Percentiles rank a stretch among this genome's conserved stretches.
Evolutionary conservation across 2,888 invertebrate genomes (phyloP).

Genomic region (Ophion obscuratus): DNA sequence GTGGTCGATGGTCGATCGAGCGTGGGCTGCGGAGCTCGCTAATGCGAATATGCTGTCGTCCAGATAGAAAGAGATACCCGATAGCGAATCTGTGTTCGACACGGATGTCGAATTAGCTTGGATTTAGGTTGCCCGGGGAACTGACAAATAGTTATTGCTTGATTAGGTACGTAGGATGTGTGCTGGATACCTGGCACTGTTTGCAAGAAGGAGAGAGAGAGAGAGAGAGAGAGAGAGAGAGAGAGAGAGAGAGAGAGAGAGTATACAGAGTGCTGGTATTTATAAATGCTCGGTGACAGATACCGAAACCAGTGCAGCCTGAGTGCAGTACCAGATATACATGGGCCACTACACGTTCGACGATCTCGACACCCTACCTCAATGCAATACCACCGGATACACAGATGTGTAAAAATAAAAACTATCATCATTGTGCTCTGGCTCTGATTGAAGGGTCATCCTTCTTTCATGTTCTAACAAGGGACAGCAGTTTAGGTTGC

Average conservation of each 20-base stretch:
- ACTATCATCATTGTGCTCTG: not conserved
- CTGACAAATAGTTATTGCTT: constrained; percentile 84
- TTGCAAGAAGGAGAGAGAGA: constrained; percentile 19
- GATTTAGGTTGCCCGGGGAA: constrained; percentile 84
- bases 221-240: too few species aligned
- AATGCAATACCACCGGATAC: not conserved
- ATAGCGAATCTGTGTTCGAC: constrained; percentile 84
- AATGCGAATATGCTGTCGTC: constrained; percentile 84
- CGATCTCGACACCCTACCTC: not conserved
- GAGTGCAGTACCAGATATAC: constrained; percentile 32
- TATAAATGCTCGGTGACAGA: constrained; percentile 20
- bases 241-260: too few species aligned
- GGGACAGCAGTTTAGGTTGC: not conserved
- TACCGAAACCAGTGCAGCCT: constrained; percentile 41
- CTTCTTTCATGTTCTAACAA: not conserved
- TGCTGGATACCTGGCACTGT: constrained; percentile 62
- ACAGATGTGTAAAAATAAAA: not conserved
- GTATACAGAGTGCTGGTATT: constrained; percentile 33
- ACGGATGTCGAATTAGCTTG: constrained; percentile 84
- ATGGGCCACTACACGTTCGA: not conserved
- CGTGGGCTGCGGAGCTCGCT: constrained; percentile 83
- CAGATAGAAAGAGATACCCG: constrained; percentile 84
- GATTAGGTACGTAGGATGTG: constrained; percentile 79
- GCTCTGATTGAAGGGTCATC: not conserved
- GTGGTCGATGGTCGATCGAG: constrained; percentile 82